These are phyloP conservation scores for Poeciliopsis infans DNA, from an alignment of 2,797 vertebrate species.

Conservation along the genomic window DNA sequence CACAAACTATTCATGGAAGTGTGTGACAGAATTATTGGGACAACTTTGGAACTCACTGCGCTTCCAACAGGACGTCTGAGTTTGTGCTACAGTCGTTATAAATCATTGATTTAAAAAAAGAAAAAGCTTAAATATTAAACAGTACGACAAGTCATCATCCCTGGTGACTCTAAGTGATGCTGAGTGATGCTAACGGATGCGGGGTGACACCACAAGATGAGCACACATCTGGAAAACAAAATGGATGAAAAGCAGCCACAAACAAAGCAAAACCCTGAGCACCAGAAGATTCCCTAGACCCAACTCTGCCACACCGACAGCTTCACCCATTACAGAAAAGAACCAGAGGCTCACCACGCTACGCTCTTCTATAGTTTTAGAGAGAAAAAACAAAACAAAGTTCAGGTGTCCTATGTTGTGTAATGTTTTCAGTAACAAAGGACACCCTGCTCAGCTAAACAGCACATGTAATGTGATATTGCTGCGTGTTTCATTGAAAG, in stretches of 20 bases:
- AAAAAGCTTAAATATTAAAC: not conserved
- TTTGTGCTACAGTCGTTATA: not conserved
- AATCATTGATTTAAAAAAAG: not conserved
- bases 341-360: not conserved
- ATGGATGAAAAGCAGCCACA: not conserved
- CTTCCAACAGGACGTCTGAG: not conserved
- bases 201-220: not conserved
- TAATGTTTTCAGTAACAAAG: too few relatives aligned
- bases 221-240: not conserved
- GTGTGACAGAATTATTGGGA: not conserved
- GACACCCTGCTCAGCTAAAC: not conserved
- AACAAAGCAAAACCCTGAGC: not conserved
- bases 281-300: not conserved
- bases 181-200: not conserved
- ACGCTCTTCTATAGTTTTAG: not conserved
- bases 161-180: not conserved
- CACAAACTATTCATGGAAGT: not conserved
- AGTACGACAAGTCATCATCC: not conserved
- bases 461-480: not conserved
- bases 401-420: too few relatives aligned
- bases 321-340: not conserved
- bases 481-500: not conserved
- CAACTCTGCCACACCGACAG: not conserved
- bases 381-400: not conserved
- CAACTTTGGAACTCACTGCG: not conserved